A percentile compares a stretch with the other conserved stretches of the same genome.
phyloP scores from a whole-genome alignment of 1,140 invertebrate genomes.

The Camponotus vicinus region DNA sequence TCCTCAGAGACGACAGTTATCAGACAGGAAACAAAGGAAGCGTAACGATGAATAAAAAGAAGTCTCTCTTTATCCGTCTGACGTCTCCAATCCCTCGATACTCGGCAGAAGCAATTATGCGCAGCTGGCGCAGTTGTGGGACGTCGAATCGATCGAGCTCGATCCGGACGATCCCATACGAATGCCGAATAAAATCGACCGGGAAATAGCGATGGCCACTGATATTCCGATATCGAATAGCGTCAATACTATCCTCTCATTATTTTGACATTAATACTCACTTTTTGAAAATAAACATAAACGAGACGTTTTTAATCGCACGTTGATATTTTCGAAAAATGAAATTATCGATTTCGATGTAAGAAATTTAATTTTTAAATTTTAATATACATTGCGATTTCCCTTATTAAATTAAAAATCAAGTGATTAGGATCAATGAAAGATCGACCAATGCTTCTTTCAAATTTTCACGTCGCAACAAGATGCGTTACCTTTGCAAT shows the following conservation, averaged over 20 bases:
- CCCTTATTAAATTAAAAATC: too few species aligned
- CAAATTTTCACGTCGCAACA: background rate
- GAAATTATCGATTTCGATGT: background rate
- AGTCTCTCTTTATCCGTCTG: conserved; percentile 46
- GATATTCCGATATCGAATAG: conserved; percentile 9
- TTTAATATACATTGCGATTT: too few species aligned
- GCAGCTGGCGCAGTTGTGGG: conserved; percentile 45
- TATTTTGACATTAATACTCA: conserved; percentile 32
- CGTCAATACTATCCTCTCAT: conserved; percentile 16
- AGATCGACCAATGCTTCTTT: background rate
- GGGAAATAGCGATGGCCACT: background rate
- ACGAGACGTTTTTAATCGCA: background rate
- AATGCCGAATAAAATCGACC: conserved; percentile 51
- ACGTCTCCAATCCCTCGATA: conserved; percentile 52
- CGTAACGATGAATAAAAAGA: conserved; percentile 59
- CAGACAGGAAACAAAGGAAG: conserved; percentile 55
- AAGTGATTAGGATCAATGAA: too few species aligned
- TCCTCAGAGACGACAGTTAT: conserved; percentile 55
- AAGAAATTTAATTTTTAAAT: background rate
- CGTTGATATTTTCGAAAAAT: background rate
- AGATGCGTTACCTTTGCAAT: background rate
- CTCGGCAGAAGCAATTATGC: conserved; percentile 57
- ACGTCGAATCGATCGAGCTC: conserved; percentile 53
- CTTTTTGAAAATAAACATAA: background rate
- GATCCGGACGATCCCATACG: conserved; percentile 22